These are phyloP conservation scores for Characodon lateralis DNA, from an alignment of 2,797 vertebrate species.

Conservation along the genomic window DNA sequence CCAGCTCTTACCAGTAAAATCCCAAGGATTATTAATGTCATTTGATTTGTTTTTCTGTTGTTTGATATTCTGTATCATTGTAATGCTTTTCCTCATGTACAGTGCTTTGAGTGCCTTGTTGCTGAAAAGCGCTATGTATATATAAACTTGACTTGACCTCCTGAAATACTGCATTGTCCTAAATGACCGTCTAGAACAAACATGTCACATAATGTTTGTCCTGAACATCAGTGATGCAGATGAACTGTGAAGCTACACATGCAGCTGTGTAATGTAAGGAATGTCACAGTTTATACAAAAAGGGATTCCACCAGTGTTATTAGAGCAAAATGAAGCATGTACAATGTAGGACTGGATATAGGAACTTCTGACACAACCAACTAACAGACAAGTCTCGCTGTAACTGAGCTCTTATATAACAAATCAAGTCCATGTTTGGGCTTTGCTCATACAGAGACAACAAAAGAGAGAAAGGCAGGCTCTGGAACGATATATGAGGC, in stretches of 20 bases:
- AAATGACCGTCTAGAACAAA: constrained; percentile 17
- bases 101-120: too few species aligned
- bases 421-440: constrained; percentile 49
- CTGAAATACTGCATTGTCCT: neutral
- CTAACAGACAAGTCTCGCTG: constrained; percentile 21
- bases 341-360: neutral
- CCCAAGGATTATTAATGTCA: too few species aligned
- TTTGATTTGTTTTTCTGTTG: too few species aligned
- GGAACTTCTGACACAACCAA: constrained; percentile 9
- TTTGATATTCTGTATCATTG: too few species aligned
- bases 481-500: constrained; percentile 52
- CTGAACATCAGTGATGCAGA: constrained; percentile 5
- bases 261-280: constrained; percentile 2
- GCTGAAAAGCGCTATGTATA: too few species aligned
- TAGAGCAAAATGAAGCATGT: constrained; percentile 11
- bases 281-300: constrained; percentile 19
- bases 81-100: too few species aligned
- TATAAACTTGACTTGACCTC: neutral
- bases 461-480: constrained; percentile 29
- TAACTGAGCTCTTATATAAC: constrained; percentile 54
- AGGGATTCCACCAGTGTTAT: constrained; percentile 33
- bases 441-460: constrained; percentile 23
- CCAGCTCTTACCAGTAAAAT: too few species aligned
- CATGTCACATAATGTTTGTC: constrained; percentile 14
- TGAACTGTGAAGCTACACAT: neutral